These are phyloP conservation scores for Bombycilla garrulus DNA, from an alignment of 2,113 vertebrate species.

Conservation along the genomic window DNA sequence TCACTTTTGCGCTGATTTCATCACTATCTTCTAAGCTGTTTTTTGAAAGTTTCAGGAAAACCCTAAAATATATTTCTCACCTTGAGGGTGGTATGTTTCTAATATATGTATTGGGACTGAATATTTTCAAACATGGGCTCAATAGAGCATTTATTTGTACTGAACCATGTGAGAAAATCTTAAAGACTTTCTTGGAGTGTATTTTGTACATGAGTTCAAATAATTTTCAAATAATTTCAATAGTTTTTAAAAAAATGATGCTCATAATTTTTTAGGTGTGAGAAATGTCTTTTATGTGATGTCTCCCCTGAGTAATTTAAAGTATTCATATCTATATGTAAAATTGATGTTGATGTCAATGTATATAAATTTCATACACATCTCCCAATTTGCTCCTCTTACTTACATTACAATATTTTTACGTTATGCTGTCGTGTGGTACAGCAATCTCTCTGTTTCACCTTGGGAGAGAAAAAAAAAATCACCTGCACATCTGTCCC, in stretches of 20 bases:
- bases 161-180: neutral
- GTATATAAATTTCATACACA: neutral
- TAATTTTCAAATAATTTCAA: neutral
- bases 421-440: neutral
- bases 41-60: neutral
- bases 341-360: neutral
- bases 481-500: neutral
- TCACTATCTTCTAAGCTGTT: neutral
- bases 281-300: neutral
- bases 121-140: neutral
- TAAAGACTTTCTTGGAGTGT: neutral
- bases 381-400: neutral
- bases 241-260: neutral
- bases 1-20: neutral
- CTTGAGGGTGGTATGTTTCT: neutral
- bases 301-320: neutral
- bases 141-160: neutral
- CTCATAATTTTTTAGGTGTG: neutral
- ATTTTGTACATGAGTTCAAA: neutral
- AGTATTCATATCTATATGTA: neutral
- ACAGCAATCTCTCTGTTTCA: neutral
- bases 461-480: neutral
- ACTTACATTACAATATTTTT: neutral
- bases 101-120: neutral
- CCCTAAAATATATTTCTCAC: neutral